Conservation (phyloP, 2,113 vertebrate species). For the Conger conger region DNA sequence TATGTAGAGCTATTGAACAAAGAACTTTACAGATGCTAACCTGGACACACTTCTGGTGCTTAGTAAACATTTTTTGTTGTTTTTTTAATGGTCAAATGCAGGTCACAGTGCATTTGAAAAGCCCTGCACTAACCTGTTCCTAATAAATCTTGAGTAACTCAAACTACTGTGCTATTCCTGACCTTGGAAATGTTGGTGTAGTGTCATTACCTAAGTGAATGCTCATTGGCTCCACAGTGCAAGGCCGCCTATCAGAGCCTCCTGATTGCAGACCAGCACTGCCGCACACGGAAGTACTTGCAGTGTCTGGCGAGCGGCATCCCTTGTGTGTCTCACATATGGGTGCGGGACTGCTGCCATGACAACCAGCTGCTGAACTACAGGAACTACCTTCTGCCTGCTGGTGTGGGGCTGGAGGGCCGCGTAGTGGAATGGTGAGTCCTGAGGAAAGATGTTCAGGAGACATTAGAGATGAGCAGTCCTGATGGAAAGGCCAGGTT, state of each 20-base stretch:
- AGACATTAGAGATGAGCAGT: neutral
- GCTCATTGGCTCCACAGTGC: conserved; percentile 67
- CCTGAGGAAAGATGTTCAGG: neutral
- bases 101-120: no score
- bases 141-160: no score
- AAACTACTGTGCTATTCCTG: neutral
- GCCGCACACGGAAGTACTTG: conserved; percentile 89
- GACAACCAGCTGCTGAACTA: conserved; percentile 93
- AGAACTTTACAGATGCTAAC: no score
- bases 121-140: no score
- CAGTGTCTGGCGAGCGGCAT: conserved; percentile 92
- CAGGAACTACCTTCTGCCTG: conserved; percentile 90
- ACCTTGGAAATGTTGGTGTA: neutral
- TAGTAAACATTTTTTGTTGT: no score
- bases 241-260: conserved; percentile 90
- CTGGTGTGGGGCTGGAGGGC: conserved; percentile 84
- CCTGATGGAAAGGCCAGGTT: neutral
- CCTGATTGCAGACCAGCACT: conserved; percentile 93
- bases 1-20: no score
- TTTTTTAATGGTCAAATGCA: no score
- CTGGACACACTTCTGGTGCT: no score
- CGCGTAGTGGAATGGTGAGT: conserved; percentile 84
- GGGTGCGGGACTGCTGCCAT: conserved; percentile 93
- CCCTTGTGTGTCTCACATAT: conserved; percentile 91
- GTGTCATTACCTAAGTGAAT: neutral